Conservation (phyloP, 92 coral and sea anemone genomes). For the Actinernus sp. region DNA sequence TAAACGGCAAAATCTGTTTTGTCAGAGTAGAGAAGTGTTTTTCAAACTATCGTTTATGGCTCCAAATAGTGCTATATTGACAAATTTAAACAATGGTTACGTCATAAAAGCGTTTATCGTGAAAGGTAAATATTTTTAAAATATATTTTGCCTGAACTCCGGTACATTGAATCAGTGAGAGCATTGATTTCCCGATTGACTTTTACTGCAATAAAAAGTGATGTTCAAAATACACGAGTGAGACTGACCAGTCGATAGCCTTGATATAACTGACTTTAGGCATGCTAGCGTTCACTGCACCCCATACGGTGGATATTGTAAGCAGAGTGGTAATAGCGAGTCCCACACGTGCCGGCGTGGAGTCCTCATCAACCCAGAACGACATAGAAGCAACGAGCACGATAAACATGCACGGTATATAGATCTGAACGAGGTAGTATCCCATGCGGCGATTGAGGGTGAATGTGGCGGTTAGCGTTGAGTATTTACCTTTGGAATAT, state of each 20-base stretch:
- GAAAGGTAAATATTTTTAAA: too few relatives aligned
- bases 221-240: too few relatives aligned
- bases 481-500: conserved; percentile 53
- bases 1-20: too few relatives aligned
- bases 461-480: conserved; percentile 68
- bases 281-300: conserved; percentile 82
- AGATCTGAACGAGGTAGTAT: conserved; percentile 79
- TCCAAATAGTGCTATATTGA: too few relatives aligned
- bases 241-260: conserved; percentile 85
- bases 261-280: conserved; percentile 90
- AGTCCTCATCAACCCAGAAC: conserved; percentile 82
- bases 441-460: conserved; percentile 82
- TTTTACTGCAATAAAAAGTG: too few relatives aligned
- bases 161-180: too few relatives aligned
- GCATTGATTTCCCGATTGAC: too few relatives aligned
- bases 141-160: too few relatives aligned
- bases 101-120: too few relatives aligned
- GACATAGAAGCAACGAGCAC: conserved; percentile 91
- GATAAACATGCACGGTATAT: conserved; percentile 87
- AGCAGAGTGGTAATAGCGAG: conserved; percentile 85
- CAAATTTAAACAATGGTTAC: too few relatives aligned
- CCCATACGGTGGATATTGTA: conserved; percentile 88
- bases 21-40: too few relatives aligned
- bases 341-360: conserved; percentile 87
- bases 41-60: too few relatives aligned